Percentiles rank a stretch among this genome's conserved stretches.
Evolutionary conservation across 1,140 invertebrate species (phyloP).

Genomic region (Tyrophagus putrescentiae): DNA sequence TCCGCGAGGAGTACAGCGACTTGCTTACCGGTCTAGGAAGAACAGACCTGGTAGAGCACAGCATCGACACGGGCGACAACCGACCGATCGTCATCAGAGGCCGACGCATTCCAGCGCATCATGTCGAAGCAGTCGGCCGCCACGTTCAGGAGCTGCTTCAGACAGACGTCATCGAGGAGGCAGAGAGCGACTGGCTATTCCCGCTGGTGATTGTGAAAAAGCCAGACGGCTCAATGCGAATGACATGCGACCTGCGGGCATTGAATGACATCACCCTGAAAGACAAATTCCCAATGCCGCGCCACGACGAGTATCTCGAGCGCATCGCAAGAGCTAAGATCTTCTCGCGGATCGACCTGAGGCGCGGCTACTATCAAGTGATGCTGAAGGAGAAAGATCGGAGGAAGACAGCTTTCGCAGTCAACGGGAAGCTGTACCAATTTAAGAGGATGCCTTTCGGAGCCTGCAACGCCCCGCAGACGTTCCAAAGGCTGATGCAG

Average conservation of each 20-base stretch:
- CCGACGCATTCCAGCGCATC: background rate
- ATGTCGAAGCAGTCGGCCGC: background rate
- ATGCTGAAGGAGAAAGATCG: background rate
- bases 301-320: slow-evolving; percentile 28
- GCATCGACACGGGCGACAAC: too few species aligned
- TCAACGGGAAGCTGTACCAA: slow-evolving; percentile 22
- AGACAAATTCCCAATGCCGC: slow-evolving; percentile 40
- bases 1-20: too few species aligned
- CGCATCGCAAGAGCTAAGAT: background rate
- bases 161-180: slow-evolving; percentile 24
- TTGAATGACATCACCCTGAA: slow-evolving; percentile 33
- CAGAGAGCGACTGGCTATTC: slow-evolving; percentile 22
- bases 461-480: slow-evolving; percentile 24
- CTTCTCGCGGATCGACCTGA: slow-evolving; percentile 21
- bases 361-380: slow-evolving; percentile 22
- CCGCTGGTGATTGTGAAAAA: slow-evolving; percentile 33
- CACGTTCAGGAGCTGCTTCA: slow-evolving; percentile 8
- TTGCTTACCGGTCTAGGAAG: too few species aligned
- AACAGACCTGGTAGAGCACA: too few species aligned
- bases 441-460: slow-evolving; percentile 27
- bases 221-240: slow-evolving; percentile 34
- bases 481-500: slow-evolving; percentile 29
- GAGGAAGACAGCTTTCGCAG: slow-evolving; percentile 22
- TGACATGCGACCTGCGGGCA: slow-evolving; percentile 39
- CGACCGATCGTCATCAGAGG: too few species aligned